These are phyloP conservation scores for Congeria kusceri DNA, from an alignment of 2,888 invertebrate genomes.

Conservation along the genomic window DNA sequence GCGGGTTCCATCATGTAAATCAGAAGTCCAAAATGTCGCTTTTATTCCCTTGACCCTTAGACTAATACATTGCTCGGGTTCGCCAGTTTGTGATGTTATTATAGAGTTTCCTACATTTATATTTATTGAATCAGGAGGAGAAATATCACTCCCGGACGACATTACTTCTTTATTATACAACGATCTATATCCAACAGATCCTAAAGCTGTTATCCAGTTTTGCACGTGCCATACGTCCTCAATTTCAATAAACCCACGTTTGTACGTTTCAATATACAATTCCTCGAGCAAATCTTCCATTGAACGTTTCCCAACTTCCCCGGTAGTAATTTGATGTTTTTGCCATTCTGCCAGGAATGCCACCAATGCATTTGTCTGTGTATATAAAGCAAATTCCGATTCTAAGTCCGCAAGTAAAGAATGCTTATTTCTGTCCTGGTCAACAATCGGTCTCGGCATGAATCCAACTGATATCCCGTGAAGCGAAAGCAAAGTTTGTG, in stretches of 20 bases:
- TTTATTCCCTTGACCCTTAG: no score
- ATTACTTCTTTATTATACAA: no score
- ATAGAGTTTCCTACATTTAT: no score
- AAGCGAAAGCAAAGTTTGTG: slow-evolving; percentile 35
- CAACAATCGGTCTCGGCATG: slow-evolving; percentile 31
- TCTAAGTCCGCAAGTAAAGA: slow-evolving; percentile 15
- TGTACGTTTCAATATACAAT: slow-evolving; percentile 14
- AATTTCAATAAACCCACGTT: slow-evolving; percentile 15
- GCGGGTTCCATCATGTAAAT: neutral
- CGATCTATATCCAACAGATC: neutral
- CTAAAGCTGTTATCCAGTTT: neutral
- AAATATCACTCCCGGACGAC: no score
- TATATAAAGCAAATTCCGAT: slow-evolving; percentile 14
- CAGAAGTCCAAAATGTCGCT: neutral
- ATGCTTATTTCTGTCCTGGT: slow-evolving; percentile 37
- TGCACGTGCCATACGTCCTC: slow-evolving; percentile 4
- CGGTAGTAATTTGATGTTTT: neutral
- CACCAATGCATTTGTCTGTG: neutral
- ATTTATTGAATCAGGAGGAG: no score
- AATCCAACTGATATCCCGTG: slow-evolving; percentile 19
- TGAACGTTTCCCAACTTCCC: neutral
- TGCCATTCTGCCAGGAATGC: neutral
- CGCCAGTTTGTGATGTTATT: no score
- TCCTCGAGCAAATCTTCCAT: neutral
- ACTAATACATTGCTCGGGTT: no score